Base-by-base conservation (phyloP, 2,888 invertebrate genomes). In the Perithous albicinctus region DNA sequence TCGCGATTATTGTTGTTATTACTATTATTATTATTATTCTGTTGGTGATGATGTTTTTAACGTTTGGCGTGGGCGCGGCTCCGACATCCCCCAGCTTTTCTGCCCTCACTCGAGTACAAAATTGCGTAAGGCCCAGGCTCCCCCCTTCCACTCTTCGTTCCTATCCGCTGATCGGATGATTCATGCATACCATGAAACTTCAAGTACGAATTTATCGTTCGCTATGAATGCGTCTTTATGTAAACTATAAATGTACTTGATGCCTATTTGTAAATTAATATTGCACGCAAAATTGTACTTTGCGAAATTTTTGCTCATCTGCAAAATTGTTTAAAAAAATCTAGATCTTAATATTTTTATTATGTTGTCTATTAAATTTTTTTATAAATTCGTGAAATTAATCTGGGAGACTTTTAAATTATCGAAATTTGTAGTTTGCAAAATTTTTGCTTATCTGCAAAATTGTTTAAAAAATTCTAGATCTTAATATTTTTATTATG, bases 61-160 rank as follows among this genome's bases (percentile, higher is more conserved):
- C 48, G 66, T 20, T 41, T 23, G 41, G 61, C 46, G 70, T 76
- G 72, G 78, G 78, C 51, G 75, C 66, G 66, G 59, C 69, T 26
- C n/a, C 46, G 54, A 56, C 46, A 61, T 70, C 54, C 75, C n/a
- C 41, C 64, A 61, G 59, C 61, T 78, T 72, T 48, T 67, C 29
- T 72, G 66, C 76, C 70, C 66, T 72, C 75, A 29, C 54, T 63
- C 51, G 23, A 38, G 18, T 66, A 54, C 38, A 43, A 18, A 51
- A 73, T 82, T 82, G 78, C 82, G 78, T 63, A 78, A 82, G 66
- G 51, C 56, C 51, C 59, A 20, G 38, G 59, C 64, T 32, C 59
- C 15, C 20, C 38, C 63, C 63, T 63, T 63, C 63, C 15, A 38
- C 23, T 63, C 41, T 63, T 41, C 10, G 2, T 41, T 63, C 63